Conservation (phyloP, 1,140 invertebrate genomes). For the Conus ventricosus region DNA sequence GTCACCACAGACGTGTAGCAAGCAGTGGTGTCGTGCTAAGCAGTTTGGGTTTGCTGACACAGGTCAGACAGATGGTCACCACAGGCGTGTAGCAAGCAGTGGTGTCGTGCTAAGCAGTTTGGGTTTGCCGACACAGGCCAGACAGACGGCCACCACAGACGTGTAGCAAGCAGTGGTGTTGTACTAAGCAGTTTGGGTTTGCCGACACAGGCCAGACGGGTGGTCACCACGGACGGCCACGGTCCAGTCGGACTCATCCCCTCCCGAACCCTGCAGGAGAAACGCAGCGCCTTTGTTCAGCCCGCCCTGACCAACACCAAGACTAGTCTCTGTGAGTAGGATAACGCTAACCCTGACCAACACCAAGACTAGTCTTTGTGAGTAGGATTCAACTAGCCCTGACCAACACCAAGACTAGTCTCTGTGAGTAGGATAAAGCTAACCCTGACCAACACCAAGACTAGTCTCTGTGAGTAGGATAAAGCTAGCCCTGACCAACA, state of each 20-base stretch:
- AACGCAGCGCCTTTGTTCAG: conserved; percentile 95
- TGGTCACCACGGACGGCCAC: conserved; percentile 53
- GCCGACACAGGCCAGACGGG: conserved; percentile 59
- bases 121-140: too few species aligned
- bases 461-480: conserved; percentile 65
- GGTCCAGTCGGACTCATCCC: conserved; percentile 66
- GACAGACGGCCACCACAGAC: too few species aligned
- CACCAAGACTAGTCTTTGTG: conserved; percentile 72
- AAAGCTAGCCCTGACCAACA: too few species aligned
- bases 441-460: too few species aligned
- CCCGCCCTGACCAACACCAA: conserved; percentile 92
- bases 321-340: conserved; percentile 67
- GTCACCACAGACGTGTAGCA: too few species aligned
- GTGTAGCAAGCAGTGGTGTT: too few species aligned
- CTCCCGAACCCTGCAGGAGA: conserved; percentile 93
- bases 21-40: too few species aligned
- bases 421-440: conserved; percentile 62
- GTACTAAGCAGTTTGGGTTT: background rate
- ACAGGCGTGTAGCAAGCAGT: too few species aligned
- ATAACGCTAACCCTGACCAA: too few species aligned
- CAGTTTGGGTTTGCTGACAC: conserved; percentile 19
- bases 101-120: too few species aligned
- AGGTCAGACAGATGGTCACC: conserved; percentile 62
- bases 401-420: too few species aligned
- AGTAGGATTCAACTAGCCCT: conserved; percentile 10